Base-by-base conservation (phyloP, 2,113 vertebrate species). In the Oxygymnocypris stewartii region DNA sequence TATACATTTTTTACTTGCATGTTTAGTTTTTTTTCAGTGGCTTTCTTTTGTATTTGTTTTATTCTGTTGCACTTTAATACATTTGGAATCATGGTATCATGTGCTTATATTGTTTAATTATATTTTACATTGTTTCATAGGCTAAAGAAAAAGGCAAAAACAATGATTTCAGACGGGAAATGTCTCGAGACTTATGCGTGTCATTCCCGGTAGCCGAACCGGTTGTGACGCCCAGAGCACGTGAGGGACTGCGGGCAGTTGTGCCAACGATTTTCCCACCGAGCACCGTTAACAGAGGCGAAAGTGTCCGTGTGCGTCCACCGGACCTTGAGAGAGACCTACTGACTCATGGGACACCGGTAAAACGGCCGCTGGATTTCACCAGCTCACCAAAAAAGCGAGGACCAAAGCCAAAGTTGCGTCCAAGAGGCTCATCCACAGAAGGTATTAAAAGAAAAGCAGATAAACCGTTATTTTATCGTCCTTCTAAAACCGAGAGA, bases 61-160 rank as follows among this genome's bases (percentile, higher is more conserved):
- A 71, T 20, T 16, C 4, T 11, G 9, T 40, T 73, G 7, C 4
- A 5, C 18, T 73, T 40, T 20, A 37, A 69, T 69, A 28, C 31
- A 59, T 59, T 31, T 59, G 20, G 20, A 59, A 59, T 7, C 57
- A 23, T 59, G 7, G 57, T 23, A 23, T 59, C 54, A 57, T 67
- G 13, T 67, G 63, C 7, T 18, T 69, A 35, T 1, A 9, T 47
- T 90, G 86, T 88, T 7, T 25, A 16, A 65, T 87, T 67, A 31
- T 4, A 14, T 18, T 82, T 57, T 0, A 51, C 11, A 6, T 23
- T 90, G 0, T 81, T 87, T 16, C 31, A 1, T 95, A 98, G 95
- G 97, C 90, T 40, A 98, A 98, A 94, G 97, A 96, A 51, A 98
- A 97, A 93, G 96, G 96, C 86, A 97, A 96, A 94, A 96, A 95